Base-by-base conservation (phyloP, 2,113 vertebrate species). In the Orycteropus afer region DNA sequence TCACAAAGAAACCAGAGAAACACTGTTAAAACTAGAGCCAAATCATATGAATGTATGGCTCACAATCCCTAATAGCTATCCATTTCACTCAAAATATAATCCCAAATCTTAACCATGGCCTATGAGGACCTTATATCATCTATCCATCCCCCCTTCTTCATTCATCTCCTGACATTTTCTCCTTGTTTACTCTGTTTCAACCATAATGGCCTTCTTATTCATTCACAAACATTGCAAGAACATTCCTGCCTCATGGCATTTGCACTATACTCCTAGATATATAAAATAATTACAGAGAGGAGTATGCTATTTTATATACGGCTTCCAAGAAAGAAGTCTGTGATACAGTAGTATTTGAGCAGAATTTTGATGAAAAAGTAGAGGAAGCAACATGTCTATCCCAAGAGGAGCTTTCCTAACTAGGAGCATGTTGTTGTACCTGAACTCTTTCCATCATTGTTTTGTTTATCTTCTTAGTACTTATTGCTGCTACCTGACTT, bases 211-310 rank as follows among this genome's bases (percentile, higher is more conserved):
- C 8, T 65, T 9, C 49, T 69, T 20, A 40, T 0, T n/a, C 57
- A 83, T 84, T 12, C 42, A 85, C 59, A 23, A 65, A 37, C 18
- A 59, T 11, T 20, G 25, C 7, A 7, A 25, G 15, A 32, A 29
- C 9, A 10, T 9, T 47, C 53, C 0, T 55, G 22, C 67, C 20
- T 49, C 55, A 8, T 27, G 76, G 1, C 22, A 53, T 49, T 80
- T 40, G 8, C 7, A 49, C 7, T n/a, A 0, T 49, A 13, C 2
- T 10, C 25, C 1, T 4, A 0, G 3, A n/a, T n/a, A n/a, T n/a
- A n/a, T n/a, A n/a, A n/a, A n/a, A n/a, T n/a, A n/a, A n/a, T n/a
- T n/a, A n/a, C n/a, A n/a, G n/a, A n/a, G n/a, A n/a, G n/a, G n/a
- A n/a, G n/a, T n/a, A n/a, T n/a, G n/a, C n/a, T n/a, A n/a, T n/a